Conservation (phyloP, 30 jellyfish, hydroid and myxozoan genomes). For the Hydractinia symbiolongicarpus region DNA sequence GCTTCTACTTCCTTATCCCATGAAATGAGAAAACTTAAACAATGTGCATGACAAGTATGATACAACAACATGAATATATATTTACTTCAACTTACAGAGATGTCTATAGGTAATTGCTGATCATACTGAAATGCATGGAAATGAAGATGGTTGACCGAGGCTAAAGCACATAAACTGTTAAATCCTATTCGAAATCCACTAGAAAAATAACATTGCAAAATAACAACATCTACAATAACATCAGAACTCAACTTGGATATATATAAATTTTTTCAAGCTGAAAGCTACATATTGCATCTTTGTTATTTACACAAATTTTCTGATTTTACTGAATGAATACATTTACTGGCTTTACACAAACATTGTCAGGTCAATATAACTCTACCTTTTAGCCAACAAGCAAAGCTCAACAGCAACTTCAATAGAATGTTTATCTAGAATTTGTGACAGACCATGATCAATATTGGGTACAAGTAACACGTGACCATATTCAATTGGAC, state of each 20-base stretch:
- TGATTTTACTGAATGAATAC: too few species aligned
- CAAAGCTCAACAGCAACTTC: conserved; percentile 49
- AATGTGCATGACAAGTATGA: neutral
- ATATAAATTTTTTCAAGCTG: too few species aligned
- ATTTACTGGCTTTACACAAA: too few species aligned
- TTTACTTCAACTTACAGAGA: neutral
- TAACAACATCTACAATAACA: neutral
- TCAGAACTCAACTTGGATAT: too few species aligned
- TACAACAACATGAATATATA: neutral
- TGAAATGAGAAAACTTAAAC: neutral
- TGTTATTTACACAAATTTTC: too few species aligned
- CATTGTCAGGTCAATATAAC: too few species aligned
- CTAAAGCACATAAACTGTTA: conserved; percentile 95
- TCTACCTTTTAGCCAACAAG: conserved; percentile 49
- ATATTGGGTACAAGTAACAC: conserved; percentile 70
- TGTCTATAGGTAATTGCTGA: neutral
- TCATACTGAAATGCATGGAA: conserved; percentile 36
- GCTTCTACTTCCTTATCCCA: too few species aligned
- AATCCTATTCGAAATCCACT: conserved; percentile 70
- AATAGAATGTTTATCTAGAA: conserved; percentile 34
- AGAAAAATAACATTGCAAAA: neutral
- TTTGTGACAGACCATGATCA: conserved; percentile 45
- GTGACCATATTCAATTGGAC: conserved; percentile 92
- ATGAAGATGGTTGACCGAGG: conserved; percentile 93
- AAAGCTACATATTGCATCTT: too few species aligned